Percentiles rank a stretch among this genome's conserved stretches.
Conservation (phyloP, 2,113 vertebrate genomes). For the Periophthalmodon schlosseri region DNA sequence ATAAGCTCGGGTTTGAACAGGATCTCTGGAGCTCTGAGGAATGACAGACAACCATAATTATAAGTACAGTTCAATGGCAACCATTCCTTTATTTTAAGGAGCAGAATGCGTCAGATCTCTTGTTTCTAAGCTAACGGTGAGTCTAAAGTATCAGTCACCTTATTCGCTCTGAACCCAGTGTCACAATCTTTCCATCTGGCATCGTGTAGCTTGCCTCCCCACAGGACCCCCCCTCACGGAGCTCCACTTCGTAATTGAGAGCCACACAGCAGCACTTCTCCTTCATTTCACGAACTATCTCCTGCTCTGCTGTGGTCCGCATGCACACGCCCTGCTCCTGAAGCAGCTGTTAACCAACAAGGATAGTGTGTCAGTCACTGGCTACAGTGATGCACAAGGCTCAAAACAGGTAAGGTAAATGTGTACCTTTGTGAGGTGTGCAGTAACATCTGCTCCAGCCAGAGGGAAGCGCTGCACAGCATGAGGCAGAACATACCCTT, state of each 20-base stretch:
- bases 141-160: slow-evolving; percentile 58
- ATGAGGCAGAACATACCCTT: slow-evolving; percentile 76
- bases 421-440: slow-evolving; percentile 71
- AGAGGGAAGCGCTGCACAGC: slow-evolving; percentile 75
- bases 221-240: slow-evolving; percentile 23
- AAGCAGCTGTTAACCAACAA: slow-evolving; percentile 61
- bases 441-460: slow-evolving; percentile 75
- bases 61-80: not conserved
- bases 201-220: slow-evolving; percentile 66
- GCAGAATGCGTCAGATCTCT: not conserved
- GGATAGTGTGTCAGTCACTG: not conserved
- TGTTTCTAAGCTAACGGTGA: too few species aligned
- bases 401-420: not conserved
- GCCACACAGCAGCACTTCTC: slow-evolving; percentile 75
- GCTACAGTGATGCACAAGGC: not conserved
- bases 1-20: slow-evolving; percentile 77
- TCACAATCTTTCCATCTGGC: slow-evolving; percentile 73
- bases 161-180: slow-evolving; percentile 67
- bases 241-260: slow-evolving; percentile 61
- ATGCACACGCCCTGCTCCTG: slow-evolving; percentile 75
- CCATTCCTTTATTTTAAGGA: not conserved
- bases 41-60: not conserved
- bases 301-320: slow-evolving; percentile 74
- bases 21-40: slow-evolving; percentile 75
- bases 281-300: slow-evolving; percentile 80